Evolutionary conservation across 2,888 invertebrate genomes (phyloP), one percentile per base, ranked within the genome.

Genomic region (Ormyrus nitidulus): DNA sequence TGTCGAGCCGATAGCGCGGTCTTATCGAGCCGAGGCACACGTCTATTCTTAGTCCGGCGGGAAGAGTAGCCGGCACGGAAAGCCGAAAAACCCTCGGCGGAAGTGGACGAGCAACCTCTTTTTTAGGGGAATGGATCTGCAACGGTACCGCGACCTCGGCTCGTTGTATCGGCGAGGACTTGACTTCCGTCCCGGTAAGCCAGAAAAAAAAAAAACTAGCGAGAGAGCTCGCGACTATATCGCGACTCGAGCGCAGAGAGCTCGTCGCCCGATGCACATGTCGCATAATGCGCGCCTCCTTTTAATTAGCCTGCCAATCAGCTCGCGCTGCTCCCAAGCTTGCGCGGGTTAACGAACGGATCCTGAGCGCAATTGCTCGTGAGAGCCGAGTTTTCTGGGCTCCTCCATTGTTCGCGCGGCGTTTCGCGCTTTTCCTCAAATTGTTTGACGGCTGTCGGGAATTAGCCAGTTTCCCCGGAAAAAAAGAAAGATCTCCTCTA

Each of bases 101-200:
- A 53, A 48, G 6, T 19, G 34, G 8, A 66, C 51, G 19, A 53
- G 34, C 11, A 58, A 66, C 13, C 34, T 34, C 34, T 34, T 34
- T 34, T 34, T 34, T 34, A 61, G 10, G 44, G 9, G 54, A 44
- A 54, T 13, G 44, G 56, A 34, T 0, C 19, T 19, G 5, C 34
- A 65, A 71, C 70, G 77, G 77, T 71, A 77, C 71, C 56, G 59
- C 71, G 77, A 66, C 65, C 77, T 77, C 44, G 9, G 34, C 13
- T 13, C 65, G 0, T 4, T 13, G n/a, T 34, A 34, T 34, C 34
- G 34, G 34, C 34, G 34, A 34, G 34, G 4, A 4, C 34, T 34
- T 3, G 34, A 34, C 44, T 54, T 44, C 49, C 54, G 61, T n/a
- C 46, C 44, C 53, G 51, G 61, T 61, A 61, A 13, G 56, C 69